Evolutionary conservation across 2,113 vertebrate species (phyloP).

Genomic region (Pavo muticus): DNA sequence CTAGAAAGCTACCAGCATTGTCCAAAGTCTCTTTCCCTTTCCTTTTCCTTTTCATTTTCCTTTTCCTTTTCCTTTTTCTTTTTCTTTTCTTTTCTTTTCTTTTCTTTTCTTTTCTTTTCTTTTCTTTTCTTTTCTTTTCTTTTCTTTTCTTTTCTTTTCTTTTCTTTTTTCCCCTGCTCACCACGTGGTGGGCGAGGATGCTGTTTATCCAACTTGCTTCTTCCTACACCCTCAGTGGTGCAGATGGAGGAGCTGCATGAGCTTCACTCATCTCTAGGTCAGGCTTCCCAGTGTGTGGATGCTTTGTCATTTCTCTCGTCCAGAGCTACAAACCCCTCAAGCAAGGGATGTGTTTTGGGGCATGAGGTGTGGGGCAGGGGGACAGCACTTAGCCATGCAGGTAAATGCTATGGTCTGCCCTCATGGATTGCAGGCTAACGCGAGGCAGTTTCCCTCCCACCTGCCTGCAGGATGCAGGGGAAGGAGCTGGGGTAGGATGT

Average conservation of each 20-base stretch:
- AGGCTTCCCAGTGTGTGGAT: neutral
- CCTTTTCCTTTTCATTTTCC: no score
- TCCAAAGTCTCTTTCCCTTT: neutral
- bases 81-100: neutral
- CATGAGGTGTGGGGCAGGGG: neutral
- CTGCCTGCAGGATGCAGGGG: neutral
- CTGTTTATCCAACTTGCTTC: neutral
- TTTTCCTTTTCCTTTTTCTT: no score
- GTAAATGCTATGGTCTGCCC: slow-evolving; percentile 11
- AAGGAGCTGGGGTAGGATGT: neutral
- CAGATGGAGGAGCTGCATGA: neutral
- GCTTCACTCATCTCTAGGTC: neutral
- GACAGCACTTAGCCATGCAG: neutral
- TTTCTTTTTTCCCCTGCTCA: rapidly evolving
- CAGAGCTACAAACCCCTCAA: neutral
- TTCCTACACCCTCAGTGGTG: neutral
- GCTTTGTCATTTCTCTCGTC: neutral
- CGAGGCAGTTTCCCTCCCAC: slow-evolving; percentile 24
- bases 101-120: neutral
- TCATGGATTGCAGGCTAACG: neutral
- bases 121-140: neutral
- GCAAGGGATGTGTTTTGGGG: neutral
- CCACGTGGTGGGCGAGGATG: neutral
- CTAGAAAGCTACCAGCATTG: neutral
- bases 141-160: neutral